Percentiles rank a stretch among this genome's conserved stretches.
These are phyloP conservation scores for Oncorhynchus clarkii DNA, from an alignment of 2,113 vertebrate species.

Conservation along the genomic window DNA sequence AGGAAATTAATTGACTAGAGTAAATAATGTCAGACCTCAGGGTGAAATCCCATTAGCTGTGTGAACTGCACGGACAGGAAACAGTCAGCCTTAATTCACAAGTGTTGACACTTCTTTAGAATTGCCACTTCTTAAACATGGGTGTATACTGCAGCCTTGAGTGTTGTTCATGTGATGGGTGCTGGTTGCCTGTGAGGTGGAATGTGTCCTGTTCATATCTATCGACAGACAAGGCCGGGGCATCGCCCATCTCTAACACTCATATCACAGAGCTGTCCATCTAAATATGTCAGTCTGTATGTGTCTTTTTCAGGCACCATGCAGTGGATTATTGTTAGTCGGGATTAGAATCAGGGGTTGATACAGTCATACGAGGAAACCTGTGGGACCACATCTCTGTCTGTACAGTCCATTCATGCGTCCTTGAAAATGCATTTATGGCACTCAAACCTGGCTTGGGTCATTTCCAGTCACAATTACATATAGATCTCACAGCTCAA, in stretches of 20 bases:
- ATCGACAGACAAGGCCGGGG: conserved; percentile 20
- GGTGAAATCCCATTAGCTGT: no score
- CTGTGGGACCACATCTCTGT: not conserved
- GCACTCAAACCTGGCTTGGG: conserved; percentile 8
- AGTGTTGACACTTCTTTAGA: not conserved
- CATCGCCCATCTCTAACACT: conserved; percentile 24
- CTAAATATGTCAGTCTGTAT: conserved; percentile 29
- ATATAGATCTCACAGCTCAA: not conserved
- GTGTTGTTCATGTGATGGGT: conserved; percentile 45
- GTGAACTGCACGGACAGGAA: no score
- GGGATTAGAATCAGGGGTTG: not conserved
- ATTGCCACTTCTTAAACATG: not conserved
- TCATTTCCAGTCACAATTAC: not conserved
- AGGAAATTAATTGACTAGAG: no score
- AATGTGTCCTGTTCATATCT: conserved; percentile 41
- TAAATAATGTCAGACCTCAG: not conserved
- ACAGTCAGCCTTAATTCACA: not conserved
- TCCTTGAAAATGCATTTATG: conserved; percentile 28
- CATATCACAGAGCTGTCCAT: conserved; percentile 40
- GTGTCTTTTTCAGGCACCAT: conserved; percentile 19
- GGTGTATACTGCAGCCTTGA: conserved; percentile 21
- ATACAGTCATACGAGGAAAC: conserved; percentile 15
- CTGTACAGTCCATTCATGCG: not conserved
- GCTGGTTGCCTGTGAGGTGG: conserved; percentile 25
- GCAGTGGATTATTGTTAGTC: not conserved